Base-by-base conservation (phyloP, 1,140 invertebrate species). In the Diabrotica undecimpunctata region DNA sequence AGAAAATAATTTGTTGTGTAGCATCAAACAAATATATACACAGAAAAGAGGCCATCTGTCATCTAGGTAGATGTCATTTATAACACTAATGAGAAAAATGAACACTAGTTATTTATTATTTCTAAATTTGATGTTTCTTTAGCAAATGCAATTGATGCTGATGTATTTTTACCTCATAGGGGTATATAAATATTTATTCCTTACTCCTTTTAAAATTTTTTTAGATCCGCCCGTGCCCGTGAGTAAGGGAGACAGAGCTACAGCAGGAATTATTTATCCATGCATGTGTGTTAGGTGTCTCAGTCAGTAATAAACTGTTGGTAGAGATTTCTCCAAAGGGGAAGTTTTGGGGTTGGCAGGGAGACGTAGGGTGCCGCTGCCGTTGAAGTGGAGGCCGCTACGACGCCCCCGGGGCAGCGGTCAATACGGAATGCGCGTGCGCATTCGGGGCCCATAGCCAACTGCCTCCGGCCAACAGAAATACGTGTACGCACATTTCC, bases 381-480 rank as follows among this genome's bases (percentile, higher is more conserved):
- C 25, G 25, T 25, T 25, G 25, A 25, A 25, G 41, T 46, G 41
- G 41, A 46, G 41, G 41, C 41, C 41, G 41, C 70, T 63, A 72
- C 70, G 65, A 68, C 70, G 68, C 68, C 70, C 70, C 66, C 63
- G 60, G 66, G 70, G 70, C 70, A 62, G 66, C 70, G 70, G 55
- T 57, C 55, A 57, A 57, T 57, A 57, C 36, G 37, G 55, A 7
- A 37, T 5, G 37, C 55, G 55, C 55, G 36, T 13, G 55, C 55
- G 55, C 37, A 11, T n/a, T 36, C 10, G 36, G 12, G 38, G 37
- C 37, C 37, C 37, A 37, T 12, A 57, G 37, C 55, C 37, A 46
- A 46, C 37, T 12, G 55, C 55, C 55, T n/a, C n/a, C 25, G 55
- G 55, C 55, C 41, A 37, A 57, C 55, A 57, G 55, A 46, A 46